Percentiles rank a stretch among this genome's conserved stretches.
phyloP scores from a whole-genome alignment of 2,888 invertebrate genomes.

The Drosophila pullipes region DNA sequence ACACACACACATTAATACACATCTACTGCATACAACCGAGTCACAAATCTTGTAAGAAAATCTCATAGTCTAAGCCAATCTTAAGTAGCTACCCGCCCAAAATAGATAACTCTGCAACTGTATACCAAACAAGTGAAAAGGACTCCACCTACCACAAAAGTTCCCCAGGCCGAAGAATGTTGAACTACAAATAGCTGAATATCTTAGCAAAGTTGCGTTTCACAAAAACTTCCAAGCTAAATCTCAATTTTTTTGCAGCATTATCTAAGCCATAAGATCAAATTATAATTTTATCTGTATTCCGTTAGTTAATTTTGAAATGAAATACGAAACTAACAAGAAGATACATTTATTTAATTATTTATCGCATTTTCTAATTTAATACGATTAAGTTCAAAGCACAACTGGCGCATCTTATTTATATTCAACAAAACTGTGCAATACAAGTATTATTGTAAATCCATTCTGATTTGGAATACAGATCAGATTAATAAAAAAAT shows the following conservation, averaged over 20 bases:
- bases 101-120: slow-evolving; percentile 28
- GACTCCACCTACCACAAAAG: slow-evolving; percentile 43
- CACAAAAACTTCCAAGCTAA: neutral
- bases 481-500: neutral
- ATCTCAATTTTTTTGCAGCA: neutral
- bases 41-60: slow-evolving; percentile 51
- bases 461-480: slow-evolving; percentile 5
- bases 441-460: neutral
- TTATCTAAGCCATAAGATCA: slow-evolving; percentile 10
- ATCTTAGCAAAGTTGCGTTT: slow-evolving; percentile 23
- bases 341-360: neutral
- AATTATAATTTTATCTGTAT: neutral
- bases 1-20: neutral
- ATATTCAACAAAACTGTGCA: neutral
- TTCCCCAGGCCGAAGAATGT: slow-evolving; percentile 12
- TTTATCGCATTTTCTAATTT: neutral
- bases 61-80: slow-evolving; percentile 70
- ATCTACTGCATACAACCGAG: slow-evolving; percentile 9
- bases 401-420: neutral
- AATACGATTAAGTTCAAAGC: neutral
- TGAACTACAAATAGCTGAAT: slow-evolving; percentile 15
- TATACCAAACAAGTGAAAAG: slow-evolving; percentile 46
- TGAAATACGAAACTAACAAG: neutral
- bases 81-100: slow-evolving; percentile 37
- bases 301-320: neutral